Conservation (phyloP, 2,888 invertebrate species). For the Cantharis flavilabris region DNA sequence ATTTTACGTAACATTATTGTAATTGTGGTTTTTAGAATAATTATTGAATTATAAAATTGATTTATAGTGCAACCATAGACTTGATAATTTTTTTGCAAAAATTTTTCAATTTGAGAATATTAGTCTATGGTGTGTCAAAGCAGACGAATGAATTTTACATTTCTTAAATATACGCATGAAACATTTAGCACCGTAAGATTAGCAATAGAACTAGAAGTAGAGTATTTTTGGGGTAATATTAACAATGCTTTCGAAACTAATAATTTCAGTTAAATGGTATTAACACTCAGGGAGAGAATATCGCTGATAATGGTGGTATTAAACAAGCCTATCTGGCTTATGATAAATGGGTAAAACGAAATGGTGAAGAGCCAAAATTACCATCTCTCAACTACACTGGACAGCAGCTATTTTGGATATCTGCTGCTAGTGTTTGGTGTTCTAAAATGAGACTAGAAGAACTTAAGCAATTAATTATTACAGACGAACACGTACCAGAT, state of each 20-base stretch:
- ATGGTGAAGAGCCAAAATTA: constrained; percentile 47
- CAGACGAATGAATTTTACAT: neutral
- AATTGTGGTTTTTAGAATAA: neutral
- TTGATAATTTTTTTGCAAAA: neutral
- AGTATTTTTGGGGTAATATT: constrained; percentile 40
- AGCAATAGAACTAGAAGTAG: neutral
- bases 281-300: constrained; percentile 92
- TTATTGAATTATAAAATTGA: neutral
- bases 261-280: constrained; percentile 79
- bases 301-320: constrained; percentile 93
- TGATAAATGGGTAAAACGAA: constrained; percentile 46
- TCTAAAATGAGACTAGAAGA: constrained; percentile 51
- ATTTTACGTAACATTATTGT: neutral
- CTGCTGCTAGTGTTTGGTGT: constrained; percentile 67
- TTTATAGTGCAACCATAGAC: neutral
- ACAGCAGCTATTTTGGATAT: constrained; percentile 63
- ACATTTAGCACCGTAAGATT: neutral
- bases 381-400: constrained; percentile 52
- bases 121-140: no score
- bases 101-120: no score
- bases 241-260: constrained; percentile 70
- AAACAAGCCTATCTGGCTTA: constrained; percentile 76
- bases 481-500: constrained; percentile 56
- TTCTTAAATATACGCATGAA: neutral
- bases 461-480: constrained; percentile 47